Evolutionary conservation across 92 coral and sea anemone genomes (phyloP).

Genomic region (Porites evermanni): DNA sequence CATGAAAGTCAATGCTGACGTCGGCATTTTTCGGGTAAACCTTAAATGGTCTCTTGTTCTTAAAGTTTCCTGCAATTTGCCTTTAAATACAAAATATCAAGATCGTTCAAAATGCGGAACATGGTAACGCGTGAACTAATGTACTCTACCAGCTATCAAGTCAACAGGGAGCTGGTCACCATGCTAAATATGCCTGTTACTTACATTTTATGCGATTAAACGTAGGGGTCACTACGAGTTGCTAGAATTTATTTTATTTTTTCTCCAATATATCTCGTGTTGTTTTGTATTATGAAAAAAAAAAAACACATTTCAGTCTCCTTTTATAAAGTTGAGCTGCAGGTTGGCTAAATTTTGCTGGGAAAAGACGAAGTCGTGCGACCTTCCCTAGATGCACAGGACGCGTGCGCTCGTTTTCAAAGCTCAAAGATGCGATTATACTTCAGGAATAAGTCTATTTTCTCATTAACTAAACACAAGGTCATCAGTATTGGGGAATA

Average conservation of each 20-base stretch:
- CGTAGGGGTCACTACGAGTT: constrained; percentile 12
- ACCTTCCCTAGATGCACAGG: constrained; percentile 10
- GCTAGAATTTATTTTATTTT: constrained; percentile 10
- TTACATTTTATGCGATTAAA: background rate
- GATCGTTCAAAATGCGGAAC: constrained; percentile 3
- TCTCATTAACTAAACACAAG: constrained; percentile 9
- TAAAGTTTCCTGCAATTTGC: constrained; percentile 15
- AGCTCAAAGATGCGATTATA: background rate
- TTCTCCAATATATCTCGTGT: constrained; percentile 12
- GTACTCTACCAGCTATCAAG: background rate
- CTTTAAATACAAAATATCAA: constrained; percentile 7
- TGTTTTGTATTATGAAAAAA: background rate
- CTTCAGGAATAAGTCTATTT: constrained; percentile 5
- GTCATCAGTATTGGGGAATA: constrained; percentile 6
- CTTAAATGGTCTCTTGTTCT: background rate
- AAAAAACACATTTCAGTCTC: constrained; percentile 25
- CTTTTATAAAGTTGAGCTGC: constrained; percentile 15
- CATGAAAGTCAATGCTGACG: constrained; percentile 21
- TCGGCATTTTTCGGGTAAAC: constrained; percentile 7
- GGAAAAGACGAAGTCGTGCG: constrained; percentile 14
- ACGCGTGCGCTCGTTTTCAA: constrained; percentile 2
- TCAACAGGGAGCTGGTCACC: background rate
- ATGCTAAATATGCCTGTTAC: background rate
- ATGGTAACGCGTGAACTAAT: background rate
- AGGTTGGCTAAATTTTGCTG: background rate